These are phyloP conservation scores for Priocnemis perturbator DNA, from an alignment of 2,888 invertebrate genomes.

Conservation along the genomic window DNA sequence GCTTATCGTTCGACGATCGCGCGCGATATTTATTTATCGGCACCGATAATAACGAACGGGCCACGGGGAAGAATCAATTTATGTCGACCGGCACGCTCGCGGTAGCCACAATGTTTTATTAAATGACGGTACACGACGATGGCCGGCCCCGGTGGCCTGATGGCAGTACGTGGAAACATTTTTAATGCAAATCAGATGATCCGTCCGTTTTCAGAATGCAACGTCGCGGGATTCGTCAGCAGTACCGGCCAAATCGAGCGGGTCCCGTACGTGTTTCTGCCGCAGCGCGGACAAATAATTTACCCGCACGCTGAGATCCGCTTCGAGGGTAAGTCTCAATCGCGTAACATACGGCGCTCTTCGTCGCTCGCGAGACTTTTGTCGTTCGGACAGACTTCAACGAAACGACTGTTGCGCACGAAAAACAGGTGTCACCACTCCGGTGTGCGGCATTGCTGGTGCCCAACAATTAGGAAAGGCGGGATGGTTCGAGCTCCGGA, in stretches of 20 bases:
- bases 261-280: constrained; percentile 91
- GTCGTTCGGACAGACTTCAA: too few relatives aligned
- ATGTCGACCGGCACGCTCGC: neutral
- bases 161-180: too few relatives aligned
- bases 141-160: too few relatives aligned
- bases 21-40: too few relatives aligned
- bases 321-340: constrained; percentile 80
- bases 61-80: too few relatives aligned
- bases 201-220: constrained; percentile 80
- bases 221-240: constrained; percentile 86
- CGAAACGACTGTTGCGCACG: neutral
- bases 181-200: too few relatives aligned
- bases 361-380: neutral
- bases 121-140: too few relatives aligned
- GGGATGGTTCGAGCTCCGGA: constrained; percentile 88
- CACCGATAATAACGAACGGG: too few relatives aligned
- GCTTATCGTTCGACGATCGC: too few relatives aligned
- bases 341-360: neutral
- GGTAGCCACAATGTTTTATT: neutral
- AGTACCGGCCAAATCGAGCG: constrained; percentile 84
- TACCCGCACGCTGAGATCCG: constrained; percentile 91
- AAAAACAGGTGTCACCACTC: constrained; percentile 83
- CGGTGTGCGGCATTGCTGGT: constrained; percentile 90
- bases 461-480: constrained; percentile 87
- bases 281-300: constrained; percentile 90